phyloP scores from a whole-genome alignment of 2,888 invertebrate species.

The Trichogramma evanescens region DNA sequence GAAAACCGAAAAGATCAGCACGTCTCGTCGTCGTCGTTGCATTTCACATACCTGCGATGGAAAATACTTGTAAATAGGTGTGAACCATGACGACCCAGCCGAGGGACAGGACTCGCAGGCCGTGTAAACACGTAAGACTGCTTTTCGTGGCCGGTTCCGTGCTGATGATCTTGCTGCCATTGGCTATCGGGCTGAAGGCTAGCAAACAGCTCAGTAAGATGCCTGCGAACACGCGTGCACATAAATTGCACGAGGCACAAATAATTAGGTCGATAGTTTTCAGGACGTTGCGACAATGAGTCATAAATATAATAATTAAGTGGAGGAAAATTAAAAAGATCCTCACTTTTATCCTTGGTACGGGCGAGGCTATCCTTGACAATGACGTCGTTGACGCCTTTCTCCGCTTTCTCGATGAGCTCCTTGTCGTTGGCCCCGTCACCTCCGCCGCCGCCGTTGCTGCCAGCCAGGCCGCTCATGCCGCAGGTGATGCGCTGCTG shows the following conservation, averaged over 20 bases:
- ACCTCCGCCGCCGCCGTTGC: background rate
- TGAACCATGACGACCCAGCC: constrained; percentile 81
- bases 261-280: no score
- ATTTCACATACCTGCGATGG: constrained; percentile 54
- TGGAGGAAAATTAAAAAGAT: no score
- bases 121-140: constrained; percentile 69
- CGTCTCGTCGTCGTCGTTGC: constrained; percentile 2
- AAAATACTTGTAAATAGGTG: constrained; percentile 74
- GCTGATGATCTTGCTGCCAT: constrained; percentile 68
- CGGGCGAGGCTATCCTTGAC: constrained; percentile 6
- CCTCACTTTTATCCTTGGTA: constrained; percentile 27
- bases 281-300: no score
- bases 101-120: constrained; percentile 69
- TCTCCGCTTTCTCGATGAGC: constrained; percentile 37
- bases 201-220: constrained; percentile 58
- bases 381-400: constrained; percentile 24
- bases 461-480: background rate
- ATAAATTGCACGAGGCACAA: background rate
- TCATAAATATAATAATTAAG: no score
- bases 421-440: constrained; percentile 44
- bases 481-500: constrained; percentile 12
- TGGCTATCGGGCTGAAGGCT: constrained; percentile 68
- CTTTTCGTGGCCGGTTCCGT: constrained; percentile 67
- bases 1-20: no score
- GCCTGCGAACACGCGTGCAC: constrained; percentile 44